Evolutionary conservation across 2,888 invertebrate genomes (phyloP), one percentile per base, ranked within the genome.

Genomic region (Suillia variegata): DNA sequence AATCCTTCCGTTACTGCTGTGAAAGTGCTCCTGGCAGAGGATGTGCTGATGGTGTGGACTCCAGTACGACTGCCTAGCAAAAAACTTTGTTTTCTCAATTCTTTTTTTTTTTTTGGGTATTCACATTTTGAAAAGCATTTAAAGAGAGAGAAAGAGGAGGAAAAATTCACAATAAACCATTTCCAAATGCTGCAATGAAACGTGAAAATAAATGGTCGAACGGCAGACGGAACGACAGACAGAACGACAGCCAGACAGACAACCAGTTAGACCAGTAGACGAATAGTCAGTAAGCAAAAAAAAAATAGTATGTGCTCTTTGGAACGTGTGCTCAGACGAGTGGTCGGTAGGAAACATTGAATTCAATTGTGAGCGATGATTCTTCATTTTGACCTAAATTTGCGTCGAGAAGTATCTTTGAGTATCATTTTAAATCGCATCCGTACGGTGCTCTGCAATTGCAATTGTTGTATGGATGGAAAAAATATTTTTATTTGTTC

Each of bases 321-420:
- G n/a, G n/a, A n/a, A 26, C 38, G 15, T 8, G 15, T n/a, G 38
- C 12, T 31, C 6, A 6, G n/a, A n/a, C 13, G 38, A 4, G n/a
- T 34, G 34, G 22, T 10, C 13, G 22, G 24, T 38, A 34, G 38
- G 34, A 34, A 33, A 13, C 53, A 53, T 53, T 49, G 49, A 22
- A n/a, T 21, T 22, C 49, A 49, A 49, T 49, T 53, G 53, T 38
- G 26, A 26, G 18, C 21, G 52, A 45, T 54, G 42, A 42, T 24
- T 54, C 22, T 42, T 26, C 42, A 54, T 22, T 24, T 54, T 42
- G 54, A 42, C 45, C 54, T 24, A 24, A 42, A 26, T 54, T 54
- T 26, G 13, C 15, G 24, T 54, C 18, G 42, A 24, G n/a, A n/a
- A n/a, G 15, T 24, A 17, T 51, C 17, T 26, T 1, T 22, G 15